A percentile compares a stretch with the other conserved stretches of the same genome.
Evolutionary conservation across 2,113 vertebrate species (phyloP).

Genomic region (Eonycteris spelaea): DNA sequence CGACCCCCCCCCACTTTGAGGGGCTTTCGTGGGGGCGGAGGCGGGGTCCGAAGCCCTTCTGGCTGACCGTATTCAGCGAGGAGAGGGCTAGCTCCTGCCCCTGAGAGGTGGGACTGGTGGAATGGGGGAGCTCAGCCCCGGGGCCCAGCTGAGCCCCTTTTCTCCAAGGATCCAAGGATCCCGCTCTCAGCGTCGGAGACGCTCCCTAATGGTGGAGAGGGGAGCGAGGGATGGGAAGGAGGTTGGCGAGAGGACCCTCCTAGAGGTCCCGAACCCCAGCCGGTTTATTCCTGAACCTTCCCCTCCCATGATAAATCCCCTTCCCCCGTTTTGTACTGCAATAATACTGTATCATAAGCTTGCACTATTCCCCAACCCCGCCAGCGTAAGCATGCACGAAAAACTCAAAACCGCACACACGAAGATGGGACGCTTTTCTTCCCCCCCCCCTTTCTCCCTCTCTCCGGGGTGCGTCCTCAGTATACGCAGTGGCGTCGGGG

Average conservation of each 20-base stretch:
- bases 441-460: not conserved
- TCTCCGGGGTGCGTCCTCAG: conserved; percentile 67
- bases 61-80: conserved; percentile 2
- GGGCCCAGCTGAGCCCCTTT: not conserved
- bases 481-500: conserved; percentile 48
- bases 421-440: too few species aligned
- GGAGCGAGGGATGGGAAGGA: not conserved
- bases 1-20: not conserved
- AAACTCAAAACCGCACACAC: conserved; percentile 67
- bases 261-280: conserved; percentile 75
- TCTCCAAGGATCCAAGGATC: not conserved
- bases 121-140: not conserved
- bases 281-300: conserved; percentile 77
- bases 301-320: conserved; percentile 58
- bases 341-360: conserved; percentile 94
- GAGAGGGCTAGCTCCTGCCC: conserved; percentile 20
- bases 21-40: conserved; percentile 29
- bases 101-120: not conserved
- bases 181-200: not conserved
- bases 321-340: conserved; percentile 87
- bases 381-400: conserved; percentile 84
- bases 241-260: not conserved
- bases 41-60: not conserved
- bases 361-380: conserved; percentile 87
- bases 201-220: not conserved